These are phyloP conservation scores for Andrena dorsata DNA, from an alignment of 2,888 invertebrate genomes.

Conservation along the genomic window DNA sequence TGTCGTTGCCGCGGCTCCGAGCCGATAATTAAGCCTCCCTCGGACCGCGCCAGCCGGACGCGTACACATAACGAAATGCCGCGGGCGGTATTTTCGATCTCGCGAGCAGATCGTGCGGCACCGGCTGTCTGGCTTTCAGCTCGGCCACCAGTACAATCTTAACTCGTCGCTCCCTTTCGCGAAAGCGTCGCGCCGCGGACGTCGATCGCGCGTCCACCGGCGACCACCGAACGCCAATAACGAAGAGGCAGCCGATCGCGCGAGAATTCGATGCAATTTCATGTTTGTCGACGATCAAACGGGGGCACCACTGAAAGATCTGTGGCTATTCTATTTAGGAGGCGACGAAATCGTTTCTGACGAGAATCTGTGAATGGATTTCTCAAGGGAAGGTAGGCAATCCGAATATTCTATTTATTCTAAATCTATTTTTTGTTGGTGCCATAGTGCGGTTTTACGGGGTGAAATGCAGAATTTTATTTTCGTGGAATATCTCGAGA, in stretches of 20 bases:
- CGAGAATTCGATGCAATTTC: too few species aligned
- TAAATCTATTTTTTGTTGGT: too few species aligned
- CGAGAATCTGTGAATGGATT: too few species aligned
- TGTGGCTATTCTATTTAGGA: too few species aligned
- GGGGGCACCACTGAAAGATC: too few species aligned
- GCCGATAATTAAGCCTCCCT: slow-evolving; percentile 69
- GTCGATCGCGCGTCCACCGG: slow-evolving; percentile 14
- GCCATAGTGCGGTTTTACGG: too few species aligned
- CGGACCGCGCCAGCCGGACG: slow-evolving; percentile 37
- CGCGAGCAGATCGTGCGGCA: slow-evolving; percentile 40
- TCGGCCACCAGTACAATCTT: slow-evolving; percentile 26
- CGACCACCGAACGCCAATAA: not conserved
- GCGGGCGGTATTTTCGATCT: slow-evolving; percentile 60
- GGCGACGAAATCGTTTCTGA: too few species aligned
- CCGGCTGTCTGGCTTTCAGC: slow-evolving; percentile 28
- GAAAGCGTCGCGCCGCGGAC: slow-evolving; percentile 13
- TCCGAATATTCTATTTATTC: too few species aligned
- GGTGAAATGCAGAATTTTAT: too few species aligned
- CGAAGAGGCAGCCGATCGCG: not conserved
- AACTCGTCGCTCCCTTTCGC: slow-evolving; percentile 26
- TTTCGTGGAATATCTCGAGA: too few species aligned
- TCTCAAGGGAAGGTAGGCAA: too few species aligned
- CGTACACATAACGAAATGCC: slow-evolving; percentile 62
- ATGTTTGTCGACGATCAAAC: too few species aligned
- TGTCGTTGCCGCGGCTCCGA: slow-evolving; percentile 58